Evolutionary conservation across 2,797 vertebrate genomes (phyloP), one percentile per base, ranked within the genome.

Genomic region (Columba guinea): DNA sequence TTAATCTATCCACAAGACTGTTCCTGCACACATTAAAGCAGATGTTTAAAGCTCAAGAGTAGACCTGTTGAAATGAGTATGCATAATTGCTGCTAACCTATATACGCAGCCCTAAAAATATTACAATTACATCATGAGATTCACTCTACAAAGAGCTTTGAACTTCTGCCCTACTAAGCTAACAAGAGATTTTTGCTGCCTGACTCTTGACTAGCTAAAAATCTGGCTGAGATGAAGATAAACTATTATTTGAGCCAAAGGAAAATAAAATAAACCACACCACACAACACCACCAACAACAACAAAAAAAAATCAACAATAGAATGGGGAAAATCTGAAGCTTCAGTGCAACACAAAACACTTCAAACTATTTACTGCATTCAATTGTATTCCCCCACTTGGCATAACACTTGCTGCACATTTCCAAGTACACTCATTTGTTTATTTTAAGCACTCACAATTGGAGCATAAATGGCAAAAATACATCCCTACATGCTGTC

Each of bases 1-100:
- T 84, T 84, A 70, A 93, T 95, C 88, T 88, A 59, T 78, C 65
- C 76, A 59, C 91, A 96, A 91, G 91, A 93, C 74, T 76, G 53
- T 67, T 91, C 86, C 87, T 96, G 90, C 67, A 89, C 93, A 87
- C 74, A 74, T 81, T 88, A 91, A 87, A 87, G 85, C 80, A 94
- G 67, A 93, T 82, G 79, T 93, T 95, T 94, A 84, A 96, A 89
- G 93, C 53, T 83, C 71, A 93, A 95, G 95, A 95, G 71, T 48
- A 96, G 94, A 94, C 93, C 90, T 94, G 95, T 77, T 94, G 90
- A 87, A 95, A 90, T 94, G 70, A 79, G 59, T 46, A 88, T 56
- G 63, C 49, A 68, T 91, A 94, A 93, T 82, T 91, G 77, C 58
- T 91, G 65, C 76, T 94, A 94, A 91, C 90, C 62, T 91, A 64